Evolutionary conservation across 2,797 vertebrate genomes (phyloP).

Genomic region (Xiphorhynchus erythropygius): DNA sequence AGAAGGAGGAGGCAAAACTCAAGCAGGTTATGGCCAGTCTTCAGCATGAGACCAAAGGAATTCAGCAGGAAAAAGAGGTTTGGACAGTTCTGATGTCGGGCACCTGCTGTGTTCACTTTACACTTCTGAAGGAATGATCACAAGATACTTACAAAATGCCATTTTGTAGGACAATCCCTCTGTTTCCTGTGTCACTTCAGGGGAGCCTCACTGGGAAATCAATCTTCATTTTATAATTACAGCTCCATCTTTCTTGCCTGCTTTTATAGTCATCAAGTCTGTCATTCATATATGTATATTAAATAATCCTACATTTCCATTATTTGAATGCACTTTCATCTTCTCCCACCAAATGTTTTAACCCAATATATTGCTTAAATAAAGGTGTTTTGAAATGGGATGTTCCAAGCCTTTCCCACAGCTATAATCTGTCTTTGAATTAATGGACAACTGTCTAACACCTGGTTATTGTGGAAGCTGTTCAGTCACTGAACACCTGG

Average conservation of each 20-base stretch:
- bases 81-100: neutral
- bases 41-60: slow-evolving; percentile 88
- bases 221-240: neutral
- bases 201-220: neutral
- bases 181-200: neutral
- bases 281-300: neutral
- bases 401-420: neutral
- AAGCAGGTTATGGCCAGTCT: slow-evolving; percentile 89
- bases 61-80: slow-evolving; percentile 95
- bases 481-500: neutral
- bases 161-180: neutral
- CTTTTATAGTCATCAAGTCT: neutral
- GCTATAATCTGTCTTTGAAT: neutral
- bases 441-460: neutral
- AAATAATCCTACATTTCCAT: neutral
- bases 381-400: neutral
- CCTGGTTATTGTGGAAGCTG: neutral
- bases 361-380: neutral
- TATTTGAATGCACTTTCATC: neutral
- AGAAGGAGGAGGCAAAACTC: slow-evolving; percentile 86
- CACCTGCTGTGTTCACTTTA: neutral
- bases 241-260: neutral
- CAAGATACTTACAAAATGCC: neutral
- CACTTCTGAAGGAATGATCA: fast-evolving
- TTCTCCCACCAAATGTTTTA: neutral